Percentiles rank a stretch among this genome's conserved stretches.
Conservation (phyloP, 2,113 vertebrate genomes). For the Vidua macroura region DNA sequence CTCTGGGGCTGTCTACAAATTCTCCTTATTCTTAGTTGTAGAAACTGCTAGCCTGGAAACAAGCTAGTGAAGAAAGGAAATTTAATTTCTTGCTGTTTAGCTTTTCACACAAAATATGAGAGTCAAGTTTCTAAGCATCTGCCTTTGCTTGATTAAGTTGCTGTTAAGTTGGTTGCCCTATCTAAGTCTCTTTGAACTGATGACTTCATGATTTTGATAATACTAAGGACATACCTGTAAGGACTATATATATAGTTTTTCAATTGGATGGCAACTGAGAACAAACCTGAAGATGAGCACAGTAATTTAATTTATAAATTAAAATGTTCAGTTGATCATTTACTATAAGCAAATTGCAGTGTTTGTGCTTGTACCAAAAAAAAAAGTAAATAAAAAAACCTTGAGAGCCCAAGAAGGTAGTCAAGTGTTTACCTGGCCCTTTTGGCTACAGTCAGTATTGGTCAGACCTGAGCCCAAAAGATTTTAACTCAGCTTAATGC, state of each 20-base stretch:
- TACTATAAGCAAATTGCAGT: background rate
- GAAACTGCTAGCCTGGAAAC: conserved; percentile 35
- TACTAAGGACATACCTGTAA: background rate
- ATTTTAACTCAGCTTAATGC: background rate
- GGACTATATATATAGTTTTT: background rate
- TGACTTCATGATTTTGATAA: background rate
- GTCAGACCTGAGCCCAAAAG: background rate
- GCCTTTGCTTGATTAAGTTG: conserved; percentile 1
- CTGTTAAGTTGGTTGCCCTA: background rate
- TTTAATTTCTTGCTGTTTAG: background rate
- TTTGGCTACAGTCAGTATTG: background rate
- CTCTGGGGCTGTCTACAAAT: conserved; percentile 35
- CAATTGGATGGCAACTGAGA: background rate
- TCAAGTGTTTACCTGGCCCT: background rate
- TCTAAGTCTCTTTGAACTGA: background rate
- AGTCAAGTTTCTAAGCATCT: background rate
- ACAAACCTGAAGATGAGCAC: background rate
- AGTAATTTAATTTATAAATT: background rate
- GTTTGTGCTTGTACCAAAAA: background rate
- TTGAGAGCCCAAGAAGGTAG: background rate
- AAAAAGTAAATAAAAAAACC: background rate
- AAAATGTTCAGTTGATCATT: background rate
- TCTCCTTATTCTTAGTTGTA: background rate
- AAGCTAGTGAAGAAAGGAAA: background rate
- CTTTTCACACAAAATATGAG: background rate